Evolutionary conservation across 2,797 vertebrate genomes (phyloP), one percentile per base, ranked within the genome.

Genomic region (Danio jaintianensis): DNA sequence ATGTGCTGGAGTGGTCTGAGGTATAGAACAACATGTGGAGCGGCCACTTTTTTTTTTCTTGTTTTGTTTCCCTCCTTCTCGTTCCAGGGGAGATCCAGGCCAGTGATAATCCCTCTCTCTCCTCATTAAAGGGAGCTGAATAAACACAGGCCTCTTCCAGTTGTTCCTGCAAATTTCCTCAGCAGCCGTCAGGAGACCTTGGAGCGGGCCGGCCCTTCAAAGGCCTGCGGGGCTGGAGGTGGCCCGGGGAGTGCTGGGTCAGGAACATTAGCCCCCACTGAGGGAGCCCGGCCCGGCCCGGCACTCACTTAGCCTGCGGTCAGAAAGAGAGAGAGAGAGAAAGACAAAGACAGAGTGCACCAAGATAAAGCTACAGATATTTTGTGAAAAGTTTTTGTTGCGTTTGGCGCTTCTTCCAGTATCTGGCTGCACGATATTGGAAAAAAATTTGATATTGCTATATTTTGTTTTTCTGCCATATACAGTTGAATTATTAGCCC

Each of bases 91-190:
- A 92, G 92, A 94, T 94, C 89, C 80, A 83, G 83, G 80, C 79
- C 89, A 89, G 89, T 82, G 93, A 95, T 94, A 94, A 94, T 94
- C 92, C 89, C 87, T 93, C 91, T 93, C 92, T 91, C 89, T 93
- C 89, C 92, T 95, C 94, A 94, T 94, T 94, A 94, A 93, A 88
- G 91, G 90, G 90, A 90, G 92, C 92, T 94, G 92, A 94, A 94
- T 94, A 94, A 95, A 94, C 93, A 94, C 90, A 89, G 92, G 91
- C 93, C 92, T 93, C 92, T 94, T 94, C 92, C 93, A 94, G 94
- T 94, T 94, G 92, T 95, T 94, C 92, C 92, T 93, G 89, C 92
- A 90, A 94, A 95, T 94, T 95, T 94, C 94, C 93, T 94, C 87
- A 86, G 87, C 87, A 88, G 92, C 91, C 90, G 90, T 93, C 93